Conservation (phyloP, 2,797 vertebrate genomes). For the Vipera ursinii region DNA sequence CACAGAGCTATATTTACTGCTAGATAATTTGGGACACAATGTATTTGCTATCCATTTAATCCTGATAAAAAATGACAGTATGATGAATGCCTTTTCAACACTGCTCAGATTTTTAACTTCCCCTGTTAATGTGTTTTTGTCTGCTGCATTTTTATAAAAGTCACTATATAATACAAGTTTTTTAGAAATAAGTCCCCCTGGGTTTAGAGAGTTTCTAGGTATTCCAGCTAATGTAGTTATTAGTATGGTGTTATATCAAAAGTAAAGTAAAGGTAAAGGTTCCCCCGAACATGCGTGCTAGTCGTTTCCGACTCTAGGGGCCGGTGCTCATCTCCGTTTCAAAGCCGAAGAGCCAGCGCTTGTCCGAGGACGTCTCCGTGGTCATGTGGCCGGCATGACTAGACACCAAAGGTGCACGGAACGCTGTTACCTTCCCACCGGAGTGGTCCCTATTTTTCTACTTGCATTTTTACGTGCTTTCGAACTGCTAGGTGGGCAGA, state of each 20-base stretch:
- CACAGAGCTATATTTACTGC: not conserved
- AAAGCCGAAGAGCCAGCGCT: too few species aligned
- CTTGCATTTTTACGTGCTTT: too few species aligned
- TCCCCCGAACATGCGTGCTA: too few species aligned
- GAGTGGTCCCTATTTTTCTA: too few species aligned
- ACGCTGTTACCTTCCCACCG: too few species aligned
- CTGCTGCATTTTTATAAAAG: not conserved
- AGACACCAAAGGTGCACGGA: too few species aligned
- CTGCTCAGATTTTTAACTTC: constrained; percentile 2
- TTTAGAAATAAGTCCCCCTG: not conserved
- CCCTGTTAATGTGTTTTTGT: not conserved
- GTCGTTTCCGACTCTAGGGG: too few species aligned
- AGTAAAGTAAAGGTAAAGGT: too few species aligned
- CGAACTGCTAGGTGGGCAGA: too few species aligned
- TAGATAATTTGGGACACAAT: constrained; percentile 5
- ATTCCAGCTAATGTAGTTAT: not conserved
- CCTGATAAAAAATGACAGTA: not conserved
- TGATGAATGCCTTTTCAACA: constrained; percentile 7
- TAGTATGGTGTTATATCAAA: not conserved
- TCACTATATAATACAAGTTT: not conserved
- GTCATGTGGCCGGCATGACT: too few species aligned
- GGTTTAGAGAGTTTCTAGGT: not conserved
- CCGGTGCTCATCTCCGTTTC: too few species aligned
- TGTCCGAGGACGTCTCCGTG: too few species aligned
- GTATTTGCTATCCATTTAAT: not conserved